Evolutionary conservation across 1,140 invertebrate genomes (phyloP).

Genomic region (Lordiphosa mommai): DNA sequence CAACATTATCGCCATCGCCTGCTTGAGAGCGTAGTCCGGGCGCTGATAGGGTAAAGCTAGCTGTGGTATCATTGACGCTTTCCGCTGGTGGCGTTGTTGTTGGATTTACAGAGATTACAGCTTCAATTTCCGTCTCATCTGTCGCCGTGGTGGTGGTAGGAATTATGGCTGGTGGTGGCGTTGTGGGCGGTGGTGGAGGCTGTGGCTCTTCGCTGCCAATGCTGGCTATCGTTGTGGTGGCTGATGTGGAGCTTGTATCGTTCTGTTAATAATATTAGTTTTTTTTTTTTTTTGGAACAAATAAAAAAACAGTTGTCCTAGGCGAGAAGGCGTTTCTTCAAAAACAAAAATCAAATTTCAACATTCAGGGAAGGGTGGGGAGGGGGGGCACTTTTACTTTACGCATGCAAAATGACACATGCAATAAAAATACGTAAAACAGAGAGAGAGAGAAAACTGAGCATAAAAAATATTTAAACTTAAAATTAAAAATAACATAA

Average conservation of each 20-base stretch:
- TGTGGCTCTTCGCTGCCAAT: slow-evolving; percentile 31
- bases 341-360: slow-evolving; percentile 60
- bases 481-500: slow-evolving; percentile 25
- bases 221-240: slow-evolving; percentile 32
- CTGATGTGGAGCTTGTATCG: slow-evolving; percentile 64
- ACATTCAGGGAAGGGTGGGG: not conserved
- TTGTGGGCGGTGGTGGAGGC: slow-evolving; percentile 59
- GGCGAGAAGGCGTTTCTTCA: slow-evolving; percentile 17
- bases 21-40: slow-evolving; percentile 34
- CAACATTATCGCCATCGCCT: slow-evolving; percentile 18
- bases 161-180: slow-evolving; percentile 52
- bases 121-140: slow-evolving; percentile 59
- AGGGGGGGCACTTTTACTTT: not conserved
- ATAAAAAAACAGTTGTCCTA: slow-evolving; percentile 56
- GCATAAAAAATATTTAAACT: slow-evolving; percentile 28
- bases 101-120: slow-evolving; percentile 12
- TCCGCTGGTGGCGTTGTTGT: slow-evolving; percentile 3
- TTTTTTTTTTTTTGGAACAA: too few species aligned
- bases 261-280: slow-evolving; percentile 80
- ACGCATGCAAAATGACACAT: slow-evolving; percentile 36
- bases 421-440: slow-evolving; percentile 22
- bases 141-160: slow-evolving; percentile 38
- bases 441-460: slow-evolving; percentile 10
- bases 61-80: slow-evolving; percentile 61
- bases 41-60: slow-evolving; percentile 66